phyloP scores from a whole-genome alignment of 1,140 invertebrate species.

The Platyscapa corneri region DNA sequence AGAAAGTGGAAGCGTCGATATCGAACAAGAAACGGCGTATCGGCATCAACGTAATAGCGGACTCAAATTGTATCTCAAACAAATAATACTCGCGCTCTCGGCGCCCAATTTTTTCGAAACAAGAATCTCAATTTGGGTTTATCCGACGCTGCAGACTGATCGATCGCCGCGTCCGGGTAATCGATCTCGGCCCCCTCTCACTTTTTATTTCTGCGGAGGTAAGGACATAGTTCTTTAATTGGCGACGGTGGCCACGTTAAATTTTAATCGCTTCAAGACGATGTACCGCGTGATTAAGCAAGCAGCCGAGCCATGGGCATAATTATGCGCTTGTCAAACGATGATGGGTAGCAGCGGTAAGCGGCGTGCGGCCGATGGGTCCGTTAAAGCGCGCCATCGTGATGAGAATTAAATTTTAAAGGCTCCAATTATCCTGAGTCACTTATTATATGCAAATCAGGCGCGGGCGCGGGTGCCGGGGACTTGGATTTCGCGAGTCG shows the following conservation, averaged over 20 bases:
- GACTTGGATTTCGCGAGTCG: conserved; percentile 4
- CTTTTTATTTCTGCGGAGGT: not conserved
- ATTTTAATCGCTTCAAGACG: conserved; percentile 36
- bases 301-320: conserved; percentile 2
- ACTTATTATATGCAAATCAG: conserved; percentile 51
- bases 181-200: conserved; percentile 4
- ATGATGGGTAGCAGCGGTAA: conserved; percentile 40
- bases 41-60: too few species aligned
- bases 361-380: not conserved
- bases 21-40: too few species aligned
- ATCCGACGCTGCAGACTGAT: not conserved
- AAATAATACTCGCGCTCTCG: too few species aligned
- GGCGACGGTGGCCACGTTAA: conserved; percentile 28
- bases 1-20: too few species aligned
- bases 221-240: conserved; percentile 44
- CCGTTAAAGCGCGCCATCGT: not conserved
- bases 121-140: conserved; percentile 25
- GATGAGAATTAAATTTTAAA: conserved; percentile 50
- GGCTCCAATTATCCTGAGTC: conserved; percentile 45
- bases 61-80: too few species aligned
- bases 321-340: conserved; percentile 52
- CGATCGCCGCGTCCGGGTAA: conserved; percentile 18
- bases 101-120: not conserved
- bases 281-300: conserved; percentile 31
- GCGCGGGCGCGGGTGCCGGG: not conserved